Evolutionary conservation across 2,113 vertebrate genomes (phyloP), one percentile per base, ranked within the genome.

Genomic region (Speoplatyrhinus poulsoni): DNA sequence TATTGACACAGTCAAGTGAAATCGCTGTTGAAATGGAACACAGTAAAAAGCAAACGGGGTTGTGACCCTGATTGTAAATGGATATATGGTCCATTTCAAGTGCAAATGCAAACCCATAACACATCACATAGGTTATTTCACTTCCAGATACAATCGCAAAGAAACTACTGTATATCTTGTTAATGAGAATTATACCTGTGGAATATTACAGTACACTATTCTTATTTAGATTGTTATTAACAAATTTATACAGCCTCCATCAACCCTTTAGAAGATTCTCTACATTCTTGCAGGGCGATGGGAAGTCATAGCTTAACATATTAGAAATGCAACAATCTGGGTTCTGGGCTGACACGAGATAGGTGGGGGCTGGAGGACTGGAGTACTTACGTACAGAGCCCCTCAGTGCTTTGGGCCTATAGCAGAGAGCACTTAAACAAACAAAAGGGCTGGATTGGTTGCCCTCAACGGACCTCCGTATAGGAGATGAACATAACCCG

Each of bases 1-100:
- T 87, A 84, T 88, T 87, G 84, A 89, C 83, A 82, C 67, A 70
- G 50, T 87, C 83, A 86, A 86, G 79, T 80, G 68, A 66, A 70
- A 72, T 73, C 81, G 47, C 58, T 82, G 75, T 79, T 75, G 62
- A 82, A 81, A 85, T 64, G 62, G 75, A 81, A 68, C 69, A 68
- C 73, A 79, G 76, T 79, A 55, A 33, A 55, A 36, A 58, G 16
- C 55, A 72, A 81, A 80, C 79, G 58, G 50, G 77, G 75, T 87
- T 60, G 68, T 75, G 80, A 85, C 80, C 83, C 74, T n/a, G 71
- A 79, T 69, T 74, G 70, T 80, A 79, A 82, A 75, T 13, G 12
- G 46, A 70, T 74, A 78, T 9, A 78, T 69, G 64, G 6, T 32
- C 53, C 56, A 6, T 60, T 55, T 66, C 75, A 75, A 57, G 65